Conservation (phyloP, 1,140 invertebrate genomes). For the Cepaea nemoralis region DNA sequence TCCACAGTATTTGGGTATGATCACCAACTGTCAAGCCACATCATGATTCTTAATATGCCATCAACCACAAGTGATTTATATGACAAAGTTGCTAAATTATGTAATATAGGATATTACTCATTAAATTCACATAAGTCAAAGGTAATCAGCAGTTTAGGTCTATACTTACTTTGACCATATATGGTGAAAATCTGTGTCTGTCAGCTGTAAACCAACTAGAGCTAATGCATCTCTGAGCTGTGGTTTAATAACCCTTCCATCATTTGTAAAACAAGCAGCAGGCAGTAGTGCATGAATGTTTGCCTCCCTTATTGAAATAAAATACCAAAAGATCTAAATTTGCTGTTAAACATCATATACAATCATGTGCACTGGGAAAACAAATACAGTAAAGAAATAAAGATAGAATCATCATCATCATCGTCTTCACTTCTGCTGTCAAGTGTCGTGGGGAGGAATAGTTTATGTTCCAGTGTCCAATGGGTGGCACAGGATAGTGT, state of each 20-base stretch:
- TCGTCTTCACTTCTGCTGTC: too few species aligned
- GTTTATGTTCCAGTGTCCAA: too few species aligned
- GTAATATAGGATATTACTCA: too few species aligned
- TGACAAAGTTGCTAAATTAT: too few species aligned
- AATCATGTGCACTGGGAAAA: background rate
- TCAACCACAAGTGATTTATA: background rate
- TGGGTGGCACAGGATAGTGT: too few species aligned
- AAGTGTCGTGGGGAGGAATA: too few species aligned
- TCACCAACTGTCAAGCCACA: background rate
- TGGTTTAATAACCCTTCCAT: slow-evolving; percentile 44
- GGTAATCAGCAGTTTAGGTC: background rate
- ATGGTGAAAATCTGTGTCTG: slow-evolving; percentile 47
- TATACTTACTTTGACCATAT: slow-evolving; percentile 49
- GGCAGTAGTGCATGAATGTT: slow-evolving; percentile 39
- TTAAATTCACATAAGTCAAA: too few species aligned
- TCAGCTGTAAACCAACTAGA: slow-evolving; percentile 38
- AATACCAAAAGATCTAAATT: background rate
- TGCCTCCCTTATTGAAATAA: slow-evolving; percentile 16
- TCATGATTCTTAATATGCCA: too few species aligned
- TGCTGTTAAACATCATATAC: background rate
- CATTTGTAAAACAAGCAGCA: slow-evolving; percentile 36
- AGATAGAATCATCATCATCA: too few species aligned
- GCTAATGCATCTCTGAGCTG: slow-evolving; percentile 47
- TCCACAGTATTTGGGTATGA: too few species aligned
- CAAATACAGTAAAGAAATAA: too few species aligned